These are phyloP conservation scores for Siniperca undulata DNA, from an alignment of 2,797 vertebrate species.

Conservation along the genomic window DNA sequence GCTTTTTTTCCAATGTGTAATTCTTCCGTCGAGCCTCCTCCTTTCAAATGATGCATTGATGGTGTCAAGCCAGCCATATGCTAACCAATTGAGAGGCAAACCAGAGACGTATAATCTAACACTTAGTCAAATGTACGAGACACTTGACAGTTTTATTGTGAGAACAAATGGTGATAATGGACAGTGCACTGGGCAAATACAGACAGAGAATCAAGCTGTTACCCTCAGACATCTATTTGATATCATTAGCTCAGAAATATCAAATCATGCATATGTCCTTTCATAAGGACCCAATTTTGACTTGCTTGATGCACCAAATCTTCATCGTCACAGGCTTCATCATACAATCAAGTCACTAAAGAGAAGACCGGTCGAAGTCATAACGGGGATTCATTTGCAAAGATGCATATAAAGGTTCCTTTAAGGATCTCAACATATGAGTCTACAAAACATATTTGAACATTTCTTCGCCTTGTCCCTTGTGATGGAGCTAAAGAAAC, in stretches of 20 bases:
- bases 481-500: slow-evolving; percentile 22
- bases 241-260: slow-evolving; percentile 16
- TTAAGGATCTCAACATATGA: slow-evolving; percentile 27
- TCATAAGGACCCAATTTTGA: background rate
- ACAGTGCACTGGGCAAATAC: slow-evolving; percentile 59
- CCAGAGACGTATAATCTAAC: slow-evolving; percentile 37
- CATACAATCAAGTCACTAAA: background rate
- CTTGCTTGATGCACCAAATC: slow-evolving; percentile 13
- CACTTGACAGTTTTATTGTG: slow-evolving; percentile 42
- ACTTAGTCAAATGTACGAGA: slow-evolving; percentile 49
- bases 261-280: slow-evolving; percentile 21
- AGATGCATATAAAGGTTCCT: slow-evolving; percentile 51
- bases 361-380: background rate
- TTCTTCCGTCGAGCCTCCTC: slow-evolving; percentile 16
- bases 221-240: slow-evolving; percentile 3
- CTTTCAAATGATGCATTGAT: slow-evolving; percentile 63
- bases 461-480: slow-evolving; percentile 4
- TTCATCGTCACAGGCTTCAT: background rate
- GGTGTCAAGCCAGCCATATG: slow-evolving; percentile 66
- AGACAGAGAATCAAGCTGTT: slow-evolving; percentile 40
- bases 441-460: slow-evolving; percentile 23
- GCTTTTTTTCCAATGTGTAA: slow-evolving; percentile 34
- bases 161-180: slow-evolving; percentile 57
- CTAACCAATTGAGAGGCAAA: slow-evolving; percentile 59
- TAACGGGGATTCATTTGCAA: slow-evolving; percentile 6